Percentiles rank a stretch among this genome's conserved stretches.
Conservation (phyloP, 2,888 invertebrate species). For the Meteorus colon region DNA sequence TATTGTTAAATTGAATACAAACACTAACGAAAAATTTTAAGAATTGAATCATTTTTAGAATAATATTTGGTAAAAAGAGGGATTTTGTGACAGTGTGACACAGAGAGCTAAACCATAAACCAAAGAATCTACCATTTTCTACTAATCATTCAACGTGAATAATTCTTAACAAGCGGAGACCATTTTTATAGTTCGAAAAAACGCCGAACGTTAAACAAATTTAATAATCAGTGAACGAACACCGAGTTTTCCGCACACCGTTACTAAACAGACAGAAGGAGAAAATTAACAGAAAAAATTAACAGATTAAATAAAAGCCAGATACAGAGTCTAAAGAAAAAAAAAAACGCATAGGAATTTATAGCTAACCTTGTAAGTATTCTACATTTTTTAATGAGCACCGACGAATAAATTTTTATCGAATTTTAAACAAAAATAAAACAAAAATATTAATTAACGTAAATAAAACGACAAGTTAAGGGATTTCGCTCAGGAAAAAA, state of each 20-base stretch:
- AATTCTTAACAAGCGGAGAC: conserved; percentile 55
- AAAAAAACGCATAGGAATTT: conserved; percentile 45
- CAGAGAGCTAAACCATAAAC: conserved; percentile 66
- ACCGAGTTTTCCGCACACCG: conserved; percentile 45
- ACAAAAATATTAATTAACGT: conserved; percentile 31
- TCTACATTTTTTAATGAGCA: conserved; percentile 49
- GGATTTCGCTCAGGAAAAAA: conserved; percentile 48
- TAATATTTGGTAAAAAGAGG: conserved; percentile 45
- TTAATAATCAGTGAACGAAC: conserved; percentile 39
- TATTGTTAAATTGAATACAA: conserved; percentile 46
- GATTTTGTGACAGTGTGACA: conserved; percentile 47
- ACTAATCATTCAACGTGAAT: conserved; percentile 66
- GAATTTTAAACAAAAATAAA: conserved; percentile 46
- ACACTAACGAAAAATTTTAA: conserved; percentile 35
- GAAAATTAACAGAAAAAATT: not conserved
- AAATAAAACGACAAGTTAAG: conserved; percentile 39
- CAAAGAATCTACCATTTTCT: conserved; percentile 73
- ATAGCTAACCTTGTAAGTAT: conserved; percentile 55
- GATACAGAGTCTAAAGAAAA: conserved; percentile 35
- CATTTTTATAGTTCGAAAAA: conserved; percentile 48
- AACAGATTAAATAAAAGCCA: conserved; percentile 36
- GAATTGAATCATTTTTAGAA: conserved; percentile 43
- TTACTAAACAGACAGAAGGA: conserved; percentile 25
- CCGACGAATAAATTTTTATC: conserved; percentile 49
- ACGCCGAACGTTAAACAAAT: conserved; percentile 48